Evolutionary conservation across 2,797 vertebrate species (phyloP).

Genomic region (Chelon auratus): DNA sequence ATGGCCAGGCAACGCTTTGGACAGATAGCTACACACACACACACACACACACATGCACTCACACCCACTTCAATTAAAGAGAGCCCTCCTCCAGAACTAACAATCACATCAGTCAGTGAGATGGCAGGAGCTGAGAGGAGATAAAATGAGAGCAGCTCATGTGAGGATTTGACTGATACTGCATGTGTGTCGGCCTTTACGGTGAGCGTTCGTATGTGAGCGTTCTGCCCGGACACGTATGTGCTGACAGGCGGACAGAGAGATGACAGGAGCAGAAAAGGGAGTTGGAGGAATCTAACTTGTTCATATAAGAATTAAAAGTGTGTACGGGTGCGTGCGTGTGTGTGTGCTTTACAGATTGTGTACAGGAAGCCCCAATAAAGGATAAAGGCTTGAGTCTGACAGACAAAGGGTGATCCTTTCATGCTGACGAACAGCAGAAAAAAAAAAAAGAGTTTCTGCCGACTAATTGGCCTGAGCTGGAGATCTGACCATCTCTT

Average conservation of each 20-base stretch:
- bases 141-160: slow-evolving; percentile 66
- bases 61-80: slow-evolving; percentile 83
- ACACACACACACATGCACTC: slow-evolving; percentile 22
- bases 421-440: slow-evolving; percentile 73
- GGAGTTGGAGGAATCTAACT: slow-evolving; percentile 63
- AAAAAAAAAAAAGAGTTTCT: slow-evolving; percentile 55
- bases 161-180: slow-evolving; percentile 70
- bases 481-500: slow-evolving; percentile 71
- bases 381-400: slow-evolving; percentile 67
- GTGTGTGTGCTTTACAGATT: slow-evolving; percentile 21
- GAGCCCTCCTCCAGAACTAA: slow-evolving; percentile 78
- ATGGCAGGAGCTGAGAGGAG: slow-evolving; percentile 72
- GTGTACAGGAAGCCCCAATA: slow-evolving; percentile 57
- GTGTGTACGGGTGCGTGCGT: slow-evolving; percentile 20
- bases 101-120: slow-evolving; percentile 81
- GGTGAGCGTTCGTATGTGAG: slow-evolving; percentile 16
- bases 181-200: slow-evolving; percentile 28
- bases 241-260: slow-evolving; percentile 66
- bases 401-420: slow-evolving; percentile 78
- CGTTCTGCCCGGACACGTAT: slow-evolving; percentile 44
- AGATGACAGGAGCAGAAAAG: slow-evolving; percentile 71
- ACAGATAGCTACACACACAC: slow-evolving; percentile 78
- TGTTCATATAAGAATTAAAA: slow-evolving; percentile 68
- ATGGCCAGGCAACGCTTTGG: slow-evolving; percentile 81
- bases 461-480: slow-evolving; percentile 80